Percentiles rank a stretch among this genome's conserved stretches.
phyloP scores from a whole-genome alignment of 2,888 invertebrate species.

The Eupithecia centaureata region DNA sequence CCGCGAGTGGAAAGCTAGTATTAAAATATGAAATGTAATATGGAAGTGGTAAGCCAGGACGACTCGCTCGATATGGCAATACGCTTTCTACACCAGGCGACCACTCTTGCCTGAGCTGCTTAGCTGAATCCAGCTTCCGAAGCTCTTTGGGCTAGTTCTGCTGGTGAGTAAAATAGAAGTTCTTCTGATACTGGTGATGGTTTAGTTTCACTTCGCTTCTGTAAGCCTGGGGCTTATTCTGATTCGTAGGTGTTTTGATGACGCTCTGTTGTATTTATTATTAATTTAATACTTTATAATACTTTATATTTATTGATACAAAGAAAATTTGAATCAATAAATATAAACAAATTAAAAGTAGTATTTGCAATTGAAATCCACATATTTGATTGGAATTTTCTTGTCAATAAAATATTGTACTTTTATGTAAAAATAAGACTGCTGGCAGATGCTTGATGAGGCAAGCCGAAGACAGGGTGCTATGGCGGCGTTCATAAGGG shows the following conservation, averaged over 20 bases:
- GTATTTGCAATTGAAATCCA: no score
- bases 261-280: conserved; percentile 52
- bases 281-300: background rate
- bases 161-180: conserved; percentile 37
- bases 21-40: conserved; percentile 65
- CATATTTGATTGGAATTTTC: no score
- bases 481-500: no score
- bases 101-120: conserved; percentile 56
- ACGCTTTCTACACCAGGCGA: conserved; percentile 64
- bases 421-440: no score
- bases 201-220: conserved; percentile 71
- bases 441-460: no score
- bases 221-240: conserved; percentile 65
- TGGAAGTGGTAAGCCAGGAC: conserved; percentile 53
- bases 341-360: no score
- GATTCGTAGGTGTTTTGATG: conserved; percentile 61
- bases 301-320: no score
- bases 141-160: conserved; percentile 9
- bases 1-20: no score
- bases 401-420: no score
- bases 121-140: conserved; percentile 23
- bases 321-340: no score
- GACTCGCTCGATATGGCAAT: conserved; percentile 69
- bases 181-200: conserved; percentile 52
- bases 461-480: no score